phyloP scores from a whole-genome alignment of 2,113 vertebrate species.

The Oncorhynchus clarkii region DNA sequence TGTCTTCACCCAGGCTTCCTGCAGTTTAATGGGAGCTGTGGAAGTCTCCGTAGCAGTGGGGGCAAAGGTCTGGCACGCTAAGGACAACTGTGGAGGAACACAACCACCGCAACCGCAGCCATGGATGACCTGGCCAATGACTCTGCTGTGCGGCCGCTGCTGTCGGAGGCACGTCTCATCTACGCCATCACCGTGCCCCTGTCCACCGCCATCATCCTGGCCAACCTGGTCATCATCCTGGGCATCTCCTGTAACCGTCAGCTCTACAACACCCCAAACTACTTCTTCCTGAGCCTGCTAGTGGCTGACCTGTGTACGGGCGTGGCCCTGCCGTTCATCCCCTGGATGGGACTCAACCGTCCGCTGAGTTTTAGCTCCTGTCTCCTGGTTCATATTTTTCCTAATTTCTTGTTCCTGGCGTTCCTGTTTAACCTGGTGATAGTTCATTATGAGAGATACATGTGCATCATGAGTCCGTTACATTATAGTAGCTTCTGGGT shows the following conservation, averaged over 20 bases:
- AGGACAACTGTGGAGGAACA: neutral
- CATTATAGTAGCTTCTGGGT: slow-evolving; percentile 75
- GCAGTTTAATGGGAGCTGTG: slow-evolving; percentile 15
- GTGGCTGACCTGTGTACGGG: slow-evolving; percentile 82
- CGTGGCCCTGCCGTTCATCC: slow-evolving; percentile 76
- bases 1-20: neutral
- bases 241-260: slow-evolving; percentile 80
- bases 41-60: too few species aligned
- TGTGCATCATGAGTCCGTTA: slow-evolving; percentile 77
- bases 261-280: slow-evolving; percentile 82
- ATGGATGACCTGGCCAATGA: slow-evolving; percentile 42
- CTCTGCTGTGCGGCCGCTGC: neutral
- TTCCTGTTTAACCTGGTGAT: slow-evolving; percentile 86
- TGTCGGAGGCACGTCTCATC: slow-evolving; percentile 59
- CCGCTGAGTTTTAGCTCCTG: slow-evolving; percentile 70
- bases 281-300: slow-evolving; percentile 87
- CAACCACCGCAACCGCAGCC: neutral
- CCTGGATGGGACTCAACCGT: slow-evolving; percentile 70
- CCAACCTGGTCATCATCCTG: slow-evolving; percentile 83
- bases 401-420: slow-evolving; percentile 87
- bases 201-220: slow-evolving; percentile 78
- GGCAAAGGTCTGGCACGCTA: neutral
- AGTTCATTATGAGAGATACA: slow-evolving; percentile 84
- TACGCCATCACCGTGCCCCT: slow-evolving; percentile 72
- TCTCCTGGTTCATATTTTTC: slow-evolving; percentile 75